Evolutionary conservation across 2,113 vertebrate species (phyloP), one percentile per base, ranked within the genome.

Genomic region (Zeus faber): DNA sequence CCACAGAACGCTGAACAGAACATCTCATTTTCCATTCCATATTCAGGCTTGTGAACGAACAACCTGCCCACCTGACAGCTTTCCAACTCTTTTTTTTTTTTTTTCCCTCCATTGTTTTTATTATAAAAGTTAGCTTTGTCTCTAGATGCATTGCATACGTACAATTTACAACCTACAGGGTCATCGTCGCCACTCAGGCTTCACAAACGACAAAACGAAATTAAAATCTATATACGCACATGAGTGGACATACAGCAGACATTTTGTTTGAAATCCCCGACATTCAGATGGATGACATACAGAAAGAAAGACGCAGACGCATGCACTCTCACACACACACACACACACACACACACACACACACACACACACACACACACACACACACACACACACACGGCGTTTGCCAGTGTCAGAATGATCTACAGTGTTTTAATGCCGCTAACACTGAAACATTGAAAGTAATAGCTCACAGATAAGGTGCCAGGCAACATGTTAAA

Each of bases 221-320:
- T 31, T 62, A 53, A 67, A 84, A 82, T 70, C 45, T 79, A 80
- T 54, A 33, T 65, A 81, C 70, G 87, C 39, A 82, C 39, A 82
- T 67, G 43, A 60, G 73, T 69, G 68, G 58, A 59, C 72, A 76
- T 77, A 85, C 82, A 87, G 49, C 86, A 77, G 63, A 29, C 54
- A 57, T 83, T 81, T 77, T 71, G 66, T 71, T 85, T 89, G 80
- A 67, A 87, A 85, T 49, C 65, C 67, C 66, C 89, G 91, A 93
- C 93, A 95, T 93, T 95, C 91, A 89, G 77, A 89, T 87, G 78
- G 59, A 66, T 75, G 74, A 79, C 79, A 84, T 57, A 79, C 63
- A 76, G 21, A 5, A 68, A 50, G 23, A 49, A 47, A 27, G 65
- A n/a, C n/a, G n/a, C n/a, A n/a, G n/a, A n/a, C n/a, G n/a, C n/a